Evolutionary conservation across 53 echinoderm and acorn worm species (phyloP).

Genomic region (Actinopyga echinites): DNA sequence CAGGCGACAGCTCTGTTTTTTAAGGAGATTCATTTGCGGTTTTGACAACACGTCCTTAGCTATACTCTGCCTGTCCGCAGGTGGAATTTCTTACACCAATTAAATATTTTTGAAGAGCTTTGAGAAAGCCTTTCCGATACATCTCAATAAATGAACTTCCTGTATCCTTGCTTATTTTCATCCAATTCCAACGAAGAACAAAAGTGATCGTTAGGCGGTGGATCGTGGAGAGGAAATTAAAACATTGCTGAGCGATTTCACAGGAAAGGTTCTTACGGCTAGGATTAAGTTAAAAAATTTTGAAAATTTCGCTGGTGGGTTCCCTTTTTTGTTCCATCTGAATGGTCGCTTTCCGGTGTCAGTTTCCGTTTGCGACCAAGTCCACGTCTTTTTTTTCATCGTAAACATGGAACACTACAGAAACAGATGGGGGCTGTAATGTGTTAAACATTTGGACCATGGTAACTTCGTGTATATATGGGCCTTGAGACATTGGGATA

Average conservation of each 20-base stretch:
- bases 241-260: constrained; percentile 37
- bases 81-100: neutral
- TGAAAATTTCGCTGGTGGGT: no score
- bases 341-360: constrained; percentile 23
- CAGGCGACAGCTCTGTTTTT: no score
- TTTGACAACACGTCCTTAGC: no score
- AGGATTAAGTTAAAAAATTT: constrained; percentile 8
- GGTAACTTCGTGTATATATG: no score
- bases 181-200: neutral
- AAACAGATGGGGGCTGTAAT: no score
- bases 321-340: constrained; percentile 9
- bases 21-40: no score
- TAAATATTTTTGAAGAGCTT: neutral
- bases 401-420: no score
- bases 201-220: neutral
- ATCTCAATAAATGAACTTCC: neutral
- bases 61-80: neutral
- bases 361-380: neutral
- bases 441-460: no score
- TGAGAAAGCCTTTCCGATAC: no score
- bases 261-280: constrained; percentile 25
- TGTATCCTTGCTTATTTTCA: neutral
- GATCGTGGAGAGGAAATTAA: constrained; percentile 38
- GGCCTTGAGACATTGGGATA: no score
- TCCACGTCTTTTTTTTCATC: neutral